phyloP scores from a whole-genome alignment of 2,113 vertebrate species.

The Monopterus albus region DNA sequence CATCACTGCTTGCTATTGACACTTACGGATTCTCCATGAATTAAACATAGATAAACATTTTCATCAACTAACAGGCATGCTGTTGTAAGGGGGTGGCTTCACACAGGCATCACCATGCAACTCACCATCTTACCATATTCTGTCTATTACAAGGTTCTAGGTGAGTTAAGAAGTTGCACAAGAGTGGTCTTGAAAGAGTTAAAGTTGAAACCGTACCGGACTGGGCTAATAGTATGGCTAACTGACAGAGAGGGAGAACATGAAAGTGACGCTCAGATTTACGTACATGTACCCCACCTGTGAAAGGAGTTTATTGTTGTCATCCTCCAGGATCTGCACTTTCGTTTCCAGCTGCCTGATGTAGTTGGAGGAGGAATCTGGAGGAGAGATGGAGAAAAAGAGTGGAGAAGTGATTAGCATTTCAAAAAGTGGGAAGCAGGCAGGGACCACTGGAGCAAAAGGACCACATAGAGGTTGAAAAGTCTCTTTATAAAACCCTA shows the following conservation, averaged over 20 bases:
- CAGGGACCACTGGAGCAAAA: conserved; percentile 49
- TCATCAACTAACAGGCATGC: conserved; percentile 50
- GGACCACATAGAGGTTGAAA: conserved; percentile 23
- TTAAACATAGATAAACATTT: conserved; percentile 72
- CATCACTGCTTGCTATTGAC: conserved; percentile 48
- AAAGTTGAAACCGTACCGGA: not conserved
- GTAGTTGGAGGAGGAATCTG: conserved; percentile 93
- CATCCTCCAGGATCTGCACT: conserved; percentile 92
- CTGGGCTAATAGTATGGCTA: not conserved
- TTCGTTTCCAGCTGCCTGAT: conserved; percentile 95
- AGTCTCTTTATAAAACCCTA: conserved; percentile 13
- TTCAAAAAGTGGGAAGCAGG: conserved; percentile 60
- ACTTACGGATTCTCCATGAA: conserved; percentile 68
- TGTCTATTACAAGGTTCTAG: conserved; percentile 14
- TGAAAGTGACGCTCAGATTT: too few species aligned
- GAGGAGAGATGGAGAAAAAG: conserved; percentile 44
- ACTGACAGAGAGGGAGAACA: not conserved
- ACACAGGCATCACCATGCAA: conserved; percentile 18
- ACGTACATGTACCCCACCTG: conserved; percentile 86
- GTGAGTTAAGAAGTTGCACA: conserved; percentile 12
- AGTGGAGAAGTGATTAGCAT: conserved; percentile 65
- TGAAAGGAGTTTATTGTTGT: conserved; percentile 89
- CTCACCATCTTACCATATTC: conserved; percentile 34
- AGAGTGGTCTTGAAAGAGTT: conserved; percentile 8
- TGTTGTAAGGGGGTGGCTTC: conserved; percentile 33